These are phyloP conservation scores for Seriola quinqueradiata DNA, from an alignment of 2,113 vertebrate species.

Conservation along the genomic window DNA sequence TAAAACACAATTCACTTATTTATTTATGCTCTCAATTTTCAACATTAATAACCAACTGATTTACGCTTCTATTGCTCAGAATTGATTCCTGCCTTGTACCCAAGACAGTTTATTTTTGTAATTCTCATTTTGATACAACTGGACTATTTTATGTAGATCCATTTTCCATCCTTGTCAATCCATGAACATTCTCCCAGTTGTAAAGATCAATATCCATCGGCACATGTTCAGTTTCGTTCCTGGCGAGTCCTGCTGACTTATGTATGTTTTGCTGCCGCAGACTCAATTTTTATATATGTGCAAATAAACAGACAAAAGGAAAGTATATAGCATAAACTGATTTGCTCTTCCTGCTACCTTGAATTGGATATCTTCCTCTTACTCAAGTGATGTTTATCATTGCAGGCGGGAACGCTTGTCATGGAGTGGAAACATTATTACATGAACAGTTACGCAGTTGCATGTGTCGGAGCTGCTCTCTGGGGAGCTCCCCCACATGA, in stretches of 20 bases:
- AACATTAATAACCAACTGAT: neutral
- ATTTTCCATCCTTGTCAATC: neutral
- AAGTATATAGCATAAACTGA: neutral
- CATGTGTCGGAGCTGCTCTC: neutral
- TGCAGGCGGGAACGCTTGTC: slow-evolving; percentile 7
- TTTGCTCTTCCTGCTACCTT: slow-evolving; percentile 1
- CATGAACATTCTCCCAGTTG: neutral
- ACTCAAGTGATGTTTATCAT: neutral
- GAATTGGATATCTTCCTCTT: neutral
- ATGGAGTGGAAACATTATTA: slow-evolving; percentile 1
- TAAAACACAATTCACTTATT: neutral
- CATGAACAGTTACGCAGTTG: slow-evolving; percentile 3
- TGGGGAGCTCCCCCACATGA: neutral
- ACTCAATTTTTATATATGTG: neutral
- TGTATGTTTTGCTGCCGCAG: neutral
- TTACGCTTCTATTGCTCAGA: rapidly evolving
- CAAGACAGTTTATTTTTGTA: neutral
- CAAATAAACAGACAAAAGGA: neutral
- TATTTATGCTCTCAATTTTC: neutral
- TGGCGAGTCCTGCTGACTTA: neutral
- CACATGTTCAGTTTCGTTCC: neutral
- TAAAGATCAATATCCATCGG: neutral
- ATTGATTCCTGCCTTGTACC: neutral
- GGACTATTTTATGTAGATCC: neutral
- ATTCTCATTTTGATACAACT: neutral